A percentile compares a stretch with the other conserved stretches of the same genome.
Conservation (phyloP, 2,797 vertebrate species). For the Bradypodion pumilum region DNA sequence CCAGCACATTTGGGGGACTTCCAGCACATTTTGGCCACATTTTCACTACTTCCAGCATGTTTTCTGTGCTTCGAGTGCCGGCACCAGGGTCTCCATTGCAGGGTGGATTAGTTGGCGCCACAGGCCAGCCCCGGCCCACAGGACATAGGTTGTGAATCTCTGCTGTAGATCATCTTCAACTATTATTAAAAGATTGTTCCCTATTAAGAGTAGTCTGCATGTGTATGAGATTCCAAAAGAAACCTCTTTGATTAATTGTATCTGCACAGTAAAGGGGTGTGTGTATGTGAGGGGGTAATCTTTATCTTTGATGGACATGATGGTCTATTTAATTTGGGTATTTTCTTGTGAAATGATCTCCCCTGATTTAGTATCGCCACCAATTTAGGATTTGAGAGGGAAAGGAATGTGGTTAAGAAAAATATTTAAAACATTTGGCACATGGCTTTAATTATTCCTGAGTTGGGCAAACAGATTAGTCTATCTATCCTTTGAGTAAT, state of each 20-base stretch:
- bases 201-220: neutral
- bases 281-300: neutral
- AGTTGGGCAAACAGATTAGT: constrained; percentile 43
- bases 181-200: neutral
- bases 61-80: too few species aligned
- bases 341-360: constrained; percentile 4
- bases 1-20: too few species aligned
- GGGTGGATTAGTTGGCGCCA: too few species aligned
- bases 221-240: neutral
- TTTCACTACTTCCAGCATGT: too few species aligned
- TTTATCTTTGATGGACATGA: neutral
- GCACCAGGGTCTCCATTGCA: too few species aligned
- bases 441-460: constrained; percentile 46
- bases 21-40: too few species aligned
- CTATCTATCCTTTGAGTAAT: constrained; percentile 44
- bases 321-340: neutral
- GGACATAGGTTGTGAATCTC: too few species aligned
- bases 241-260: neutral
- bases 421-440: constrained; percentile 5
- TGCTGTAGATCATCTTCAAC: too few species aligned
- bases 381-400: constrained; percentile 9
- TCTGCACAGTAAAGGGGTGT: neutral
- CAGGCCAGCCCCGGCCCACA: too few species aligned
- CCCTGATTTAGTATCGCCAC: constrained; percentile 10
- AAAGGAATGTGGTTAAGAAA: constrained; percentile 29